phyloP scores from a whole-genome alignment of 1,140 invertebrate genomes.

The Drosophila setifemur region DNA sequence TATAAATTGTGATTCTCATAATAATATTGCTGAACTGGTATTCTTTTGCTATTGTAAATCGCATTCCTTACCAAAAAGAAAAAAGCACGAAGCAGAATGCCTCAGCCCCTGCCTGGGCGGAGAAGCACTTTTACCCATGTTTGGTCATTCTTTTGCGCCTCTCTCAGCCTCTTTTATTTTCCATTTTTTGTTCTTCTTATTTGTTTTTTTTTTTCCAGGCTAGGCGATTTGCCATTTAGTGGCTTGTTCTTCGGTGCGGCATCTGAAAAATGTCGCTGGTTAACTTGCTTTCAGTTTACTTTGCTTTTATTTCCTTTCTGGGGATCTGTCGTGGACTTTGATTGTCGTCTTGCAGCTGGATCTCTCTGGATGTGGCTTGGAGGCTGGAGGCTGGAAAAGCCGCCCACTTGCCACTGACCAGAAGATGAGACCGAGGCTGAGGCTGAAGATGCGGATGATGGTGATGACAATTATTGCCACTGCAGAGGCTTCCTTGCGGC shows the following conservation, averaged over 20 bases:
- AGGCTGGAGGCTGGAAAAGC: conserved; percentile 31
- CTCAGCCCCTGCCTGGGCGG: conserved; percentile 25
- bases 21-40: too few relatives aligned
- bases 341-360: conserved; percentile 48
- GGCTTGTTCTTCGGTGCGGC: conserved; percentile 56
- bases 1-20: too few relatives aligned
- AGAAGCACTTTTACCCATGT: conserved; percentile 60
- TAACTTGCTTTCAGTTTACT: conserved; percentile 77
- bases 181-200: too few relatives aligned
- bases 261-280: conserved; percentile 78
- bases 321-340: conserved; percentile 56
- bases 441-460: conserved; percentile 37
- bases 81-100: background rate
- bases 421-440: conserved; percentile 51
- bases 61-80: conserved; percentile 17
- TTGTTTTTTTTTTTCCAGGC: background rate
- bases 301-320: conserved; percentile 52
- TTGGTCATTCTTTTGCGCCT: conserved; percentile 59
- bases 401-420: conserved; percentile 74
- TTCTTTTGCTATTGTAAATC: conserved; percentile 7
- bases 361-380: background rate
- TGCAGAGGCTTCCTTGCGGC: conserved; percentile 27
- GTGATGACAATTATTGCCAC: conserved; percentile 76
- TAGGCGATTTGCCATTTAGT: conserved; percentile 49
- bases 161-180: too few relatives aligned